These are phyloP conservation scores for Characodon lateralis DNA, from an alignment of 2,797 vertebrate genomes.

Conservation along the genomic window DNA sequence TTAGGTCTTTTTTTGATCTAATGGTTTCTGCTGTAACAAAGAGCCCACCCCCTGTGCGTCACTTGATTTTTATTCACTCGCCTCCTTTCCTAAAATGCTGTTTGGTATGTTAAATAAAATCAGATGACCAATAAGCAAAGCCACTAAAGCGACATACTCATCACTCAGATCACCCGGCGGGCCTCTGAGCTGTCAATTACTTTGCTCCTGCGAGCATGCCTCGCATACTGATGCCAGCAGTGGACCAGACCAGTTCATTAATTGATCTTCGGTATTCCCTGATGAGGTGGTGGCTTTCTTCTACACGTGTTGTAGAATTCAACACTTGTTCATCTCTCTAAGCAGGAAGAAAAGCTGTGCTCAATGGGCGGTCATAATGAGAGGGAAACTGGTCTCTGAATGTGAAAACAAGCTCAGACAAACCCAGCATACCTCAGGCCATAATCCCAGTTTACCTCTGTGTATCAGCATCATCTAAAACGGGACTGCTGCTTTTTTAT, in stretches of 20 bases:
- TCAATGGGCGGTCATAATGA: constrained; percentile 55
- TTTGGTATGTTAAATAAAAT: constrained; percentile 35
- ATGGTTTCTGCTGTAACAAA: background rate
- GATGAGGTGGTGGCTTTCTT: constrained; percentile 23
- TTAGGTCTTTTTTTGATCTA: background rate
- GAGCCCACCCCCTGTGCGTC: background rate
- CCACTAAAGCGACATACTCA: constrained; percentile 45
- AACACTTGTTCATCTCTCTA: constrained; percentile 29
- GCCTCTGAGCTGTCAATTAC: constrained; percentile 66
- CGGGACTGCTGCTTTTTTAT: constrained; percentile 15
- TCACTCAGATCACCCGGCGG: constrained; percentile 51
- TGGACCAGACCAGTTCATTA: constrained; percentile 72
- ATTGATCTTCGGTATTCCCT: constrained; percentile 69
- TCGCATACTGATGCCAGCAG: constrained; percentile 50
- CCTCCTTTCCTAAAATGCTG: constrained; percentile 1
- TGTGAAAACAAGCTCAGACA: constrained; percentile 55
- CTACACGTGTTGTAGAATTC: constrained; percentile 37
- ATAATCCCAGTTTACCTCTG: constrained; percentile 51
- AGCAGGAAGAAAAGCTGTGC: constrained; percentile 19
- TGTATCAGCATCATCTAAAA: constrained; percentile 34
- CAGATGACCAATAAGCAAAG: constrained; percentile 33
- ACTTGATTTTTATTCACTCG: background rate
- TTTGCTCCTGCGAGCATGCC: constrained; percentile 23
- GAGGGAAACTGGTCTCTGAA: constrained; percentile 47
- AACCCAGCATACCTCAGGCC: constrained; percentile 50